phyloP scores from a whole-genome alignment of 2,797 vertebrate species.

The Nyctalus aviator region DNA sequence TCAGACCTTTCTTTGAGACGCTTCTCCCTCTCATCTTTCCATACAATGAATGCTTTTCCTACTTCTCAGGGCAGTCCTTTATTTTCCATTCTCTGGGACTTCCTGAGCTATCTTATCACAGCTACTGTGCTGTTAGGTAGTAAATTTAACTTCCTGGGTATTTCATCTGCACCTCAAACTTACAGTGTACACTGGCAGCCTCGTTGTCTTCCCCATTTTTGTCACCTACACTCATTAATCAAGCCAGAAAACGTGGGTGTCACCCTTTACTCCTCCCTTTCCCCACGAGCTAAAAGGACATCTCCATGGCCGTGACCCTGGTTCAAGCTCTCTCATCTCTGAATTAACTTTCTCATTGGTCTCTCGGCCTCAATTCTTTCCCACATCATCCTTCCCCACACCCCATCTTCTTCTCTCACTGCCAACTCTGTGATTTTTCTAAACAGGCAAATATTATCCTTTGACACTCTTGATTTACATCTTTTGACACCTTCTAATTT shows the following conservation, averaged over 20 bases:
- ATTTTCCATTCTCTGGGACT: neutral
- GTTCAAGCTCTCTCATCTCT: neutral
- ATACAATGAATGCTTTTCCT: neutral
- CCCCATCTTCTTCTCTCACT: neutral
- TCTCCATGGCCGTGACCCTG: neutral
- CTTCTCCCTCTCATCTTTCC: neutral
- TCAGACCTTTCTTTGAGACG: neutral
- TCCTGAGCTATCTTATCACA: neutral
- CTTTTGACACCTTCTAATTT: neutral
- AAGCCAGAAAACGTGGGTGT: neutral
- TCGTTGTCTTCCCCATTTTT: neutral
- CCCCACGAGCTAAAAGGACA: neutral
- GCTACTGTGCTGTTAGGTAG: neutral
- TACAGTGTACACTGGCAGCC: neutral
- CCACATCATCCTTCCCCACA: neutral
- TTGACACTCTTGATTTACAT: neutral
- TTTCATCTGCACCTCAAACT: neutral
- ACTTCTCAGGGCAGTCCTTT: neutral
- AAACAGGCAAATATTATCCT: neutral
- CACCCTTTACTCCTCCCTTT: neutral
- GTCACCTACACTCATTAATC: neutral
- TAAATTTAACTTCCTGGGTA: neutral
- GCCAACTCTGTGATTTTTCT: neutral
- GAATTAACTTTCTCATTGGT: neutral
- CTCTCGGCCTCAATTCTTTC: neutral